phyloP scores from a whole-genome alignment of 1,140 invertebrate genomes.

The Pissodes strobi region DNA sequence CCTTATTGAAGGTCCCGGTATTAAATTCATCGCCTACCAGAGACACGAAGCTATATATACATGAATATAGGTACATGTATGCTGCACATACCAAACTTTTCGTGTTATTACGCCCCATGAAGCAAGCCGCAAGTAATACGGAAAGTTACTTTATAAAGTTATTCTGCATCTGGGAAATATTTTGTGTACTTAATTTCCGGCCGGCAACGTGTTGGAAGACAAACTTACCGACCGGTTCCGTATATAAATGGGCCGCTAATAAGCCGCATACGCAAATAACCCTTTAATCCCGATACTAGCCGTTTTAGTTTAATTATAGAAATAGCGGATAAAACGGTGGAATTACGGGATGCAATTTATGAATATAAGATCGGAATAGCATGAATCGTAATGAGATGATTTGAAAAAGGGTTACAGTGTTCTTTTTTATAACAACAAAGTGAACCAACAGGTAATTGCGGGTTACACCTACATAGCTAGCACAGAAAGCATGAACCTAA shows the following conservation, averaged over 20 bases:
- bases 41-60: too few species aligned
- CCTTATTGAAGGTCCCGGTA: too few species aligned
- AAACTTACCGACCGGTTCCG: conserved; percentile 43
- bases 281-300: conserved; percentile 15
- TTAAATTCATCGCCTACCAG: too few species aligned
- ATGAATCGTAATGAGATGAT: too few species aligned
- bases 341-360: too few species aligned
- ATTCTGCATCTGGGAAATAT: conserved; percentile 42
- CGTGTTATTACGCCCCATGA: conserved; percentile 24
- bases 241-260: conserved; percentile 48
- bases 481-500: too few species aligned
- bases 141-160: conserved; percentile 37
- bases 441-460: too few species aligned
- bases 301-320: background rate
- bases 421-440: too few species aligned
- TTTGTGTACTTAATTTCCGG: conserved; percentile 49
- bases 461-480: too few species aligned
- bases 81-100: conserved; percentile 23
- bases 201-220: conserved; percentile 39
- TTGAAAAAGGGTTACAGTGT: too few species aligned
- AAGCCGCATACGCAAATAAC: conserved; percentile 31
- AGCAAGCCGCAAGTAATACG: conserved; percentile 31
- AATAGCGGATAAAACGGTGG: background rate
- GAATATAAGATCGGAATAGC: too few species aligned
- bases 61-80: too few species aligned